Evolutionary conservation across 2,113 vertebrate genomes (phyloP).

Genomic region (Uropsilus gracilis): DNA sequence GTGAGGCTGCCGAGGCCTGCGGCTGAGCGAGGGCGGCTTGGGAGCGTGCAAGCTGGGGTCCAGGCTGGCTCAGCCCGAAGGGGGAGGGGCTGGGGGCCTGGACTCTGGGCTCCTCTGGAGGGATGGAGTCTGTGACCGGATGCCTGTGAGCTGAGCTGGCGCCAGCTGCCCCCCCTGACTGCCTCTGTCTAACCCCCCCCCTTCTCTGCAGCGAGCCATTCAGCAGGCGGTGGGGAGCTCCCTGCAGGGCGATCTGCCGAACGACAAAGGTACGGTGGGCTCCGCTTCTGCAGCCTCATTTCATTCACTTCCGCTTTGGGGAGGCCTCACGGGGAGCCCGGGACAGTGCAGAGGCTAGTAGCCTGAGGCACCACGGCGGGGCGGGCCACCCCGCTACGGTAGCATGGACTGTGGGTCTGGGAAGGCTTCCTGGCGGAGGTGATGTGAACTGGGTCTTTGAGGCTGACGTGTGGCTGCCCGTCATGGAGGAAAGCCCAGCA

Average conservation of each 20-base stretch:
- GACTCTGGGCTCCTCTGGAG: background rate
- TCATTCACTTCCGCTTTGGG: background rate
- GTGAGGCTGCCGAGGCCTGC: conserved; percentile 50
- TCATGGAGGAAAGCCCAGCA: background rate
- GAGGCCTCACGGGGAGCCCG: background rate
- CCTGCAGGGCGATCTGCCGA: conserved; percentile 74
- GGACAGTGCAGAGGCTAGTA: background rate
- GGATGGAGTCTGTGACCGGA: background rate
- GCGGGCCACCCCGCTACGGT: background rate
- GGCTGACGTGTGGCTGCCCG: fast-evolving
- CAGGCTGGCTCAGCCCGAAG: background rate
- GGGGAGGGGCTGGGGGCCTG: background rate
- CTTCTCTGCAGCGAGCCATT: conserved; percentile 62
- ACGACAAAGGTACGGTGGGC: conserved; percentile 71
- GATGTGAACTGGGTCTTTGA: background rate
- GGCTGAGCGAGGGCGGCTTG: background rate
- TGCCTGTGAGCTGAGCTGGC: background rate
- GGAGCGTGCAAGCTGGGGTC: no score
- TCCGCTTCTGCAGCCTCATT: background rate
- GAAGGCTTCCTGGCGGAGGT: background rate
- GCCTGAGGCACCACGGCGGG: background rate
- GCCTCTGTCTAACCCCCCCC: background rate
- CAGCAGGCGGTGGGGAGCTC: conserved; percentile 74
- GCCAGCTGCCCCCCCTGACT: background rate
- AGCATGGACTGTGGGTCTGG: background rate